Evolutionary conservation across 2,888 invertebrate species (phyloP).

Genomic region (Thalpophila matura): DNA sequence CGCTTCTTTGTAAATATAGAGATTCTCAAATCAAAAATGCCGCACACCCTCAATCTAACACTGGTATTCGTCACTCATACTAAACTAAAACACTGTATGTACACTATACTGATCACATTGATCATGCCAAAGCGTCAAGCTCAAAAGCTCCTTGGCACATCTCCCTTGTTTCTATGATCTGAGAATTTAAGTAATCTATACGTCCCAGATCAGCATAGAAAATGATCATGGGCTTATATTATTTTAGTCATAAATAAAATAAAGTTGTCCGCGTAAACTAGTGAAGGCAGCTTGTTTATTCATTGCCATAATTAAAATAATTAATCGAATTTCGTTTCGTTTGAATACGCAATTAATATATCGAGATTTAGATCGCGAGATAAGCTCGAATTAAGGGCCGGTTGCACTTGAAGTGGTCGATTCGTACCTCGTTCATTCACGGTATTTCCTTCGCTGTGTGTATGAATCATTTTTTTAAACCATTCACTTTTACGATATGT

Average conservation of each 20-base stretch:
- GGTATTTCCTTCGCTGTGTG: conserved; percentile 41
- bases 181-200: neutral
- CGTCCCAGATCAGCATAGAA: conserved; percentile 7
- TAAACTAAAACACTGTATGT: too few species aligned
- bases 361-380: conserved; percentile 65
- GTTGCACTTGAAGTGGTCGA: conserved; percentile 55
- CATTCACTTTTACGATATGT: conserved; percentile 59
- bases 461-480: conserved; percentile 50
- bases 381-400: conserved; percentile 63
- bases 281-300: conserved; percentile 65
- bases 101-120: too few species aligned
- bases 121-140: too few species aligned
- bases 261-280: conserved; percentile 35
- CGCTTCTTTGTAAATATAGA: too few species aligned
- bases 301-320: conserved; percentile 70
- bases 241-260: conserved; percentile 25
- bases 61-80: too few species aligned
- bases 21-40: too few species aligned
- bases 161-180: too few species aligned
- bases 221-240: neutral
- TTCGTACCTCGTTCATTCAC: conserved; percentile 44
- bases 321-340: conserved; percentile 71
- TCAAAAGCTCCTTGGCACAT: neutral
- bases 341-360: conserved; percentile 69
- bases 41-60: too few species aligned